These are phyloP conservation scores for Hyles euphorbiae DNA, from an alignment of 1,140 invertebrate species.

Conservation along the genomic window DNA sequence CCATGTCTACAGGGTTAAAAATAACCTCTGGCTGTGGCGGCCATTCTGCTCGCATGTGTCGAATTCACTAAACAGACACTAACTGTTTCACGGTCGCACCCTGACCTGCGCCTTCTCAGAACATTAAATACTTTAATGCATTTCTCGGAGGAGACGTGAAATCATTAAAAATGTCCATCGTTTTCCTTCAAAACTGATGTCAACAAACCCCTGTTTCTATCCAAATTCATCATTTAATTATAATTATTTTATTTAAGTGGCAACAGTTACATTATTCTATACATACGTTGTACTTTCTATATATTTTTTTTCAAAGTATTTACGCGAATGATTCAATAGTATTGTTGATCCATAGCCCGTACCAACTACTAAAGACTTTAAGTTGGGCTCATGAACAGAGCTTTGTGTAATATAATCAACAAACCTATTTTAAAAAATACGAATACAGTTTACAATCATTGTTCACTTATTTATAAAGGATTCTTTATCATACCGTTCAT, in stretches of 20 bases:
- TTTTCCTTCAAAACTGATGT: neutral
- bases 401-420: conserved; percentile 9
- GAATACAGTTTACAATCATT: conserved; percentile 5
- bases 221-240: too few species aligned
- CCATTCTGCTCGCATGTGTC: conserved; percentile 72
- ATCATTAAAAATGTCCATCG: too few species aligned
- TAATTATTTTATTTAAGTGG: too few species aligned
- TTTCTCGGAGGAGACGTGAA: too few species aligned
- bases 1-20: conserved; percentile 69
- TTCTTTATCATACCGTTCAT: conserved; percentile 22
- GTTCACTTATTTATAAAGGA: conserved; percentile 4
- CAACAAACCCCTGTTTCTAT: neutral
- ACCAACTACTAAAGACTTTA: neutral
- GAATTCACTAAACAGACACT: conserved; percentile 72
- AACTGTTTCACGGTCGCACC: conserved; percentile 71
- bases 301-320: too few species aligned
- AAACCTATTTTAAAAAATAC: neutral
- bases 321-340: too few species aligned
- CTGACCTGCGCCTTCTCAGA: conserved; percentile 63
- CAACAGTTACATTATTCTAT: too few species aligned
- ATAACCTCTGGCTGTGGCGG: conserved; percentile 64
- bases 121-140: conserved; percentile 22
- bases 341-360: too few species aligned
- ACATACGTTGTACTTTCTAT: too few species aligned
- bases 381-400: too few species aligned